phyloP scores from a whole-genome alignment of 2,797 vertebrate genomes.

The Limnodromus scolopaceus region DNA sequence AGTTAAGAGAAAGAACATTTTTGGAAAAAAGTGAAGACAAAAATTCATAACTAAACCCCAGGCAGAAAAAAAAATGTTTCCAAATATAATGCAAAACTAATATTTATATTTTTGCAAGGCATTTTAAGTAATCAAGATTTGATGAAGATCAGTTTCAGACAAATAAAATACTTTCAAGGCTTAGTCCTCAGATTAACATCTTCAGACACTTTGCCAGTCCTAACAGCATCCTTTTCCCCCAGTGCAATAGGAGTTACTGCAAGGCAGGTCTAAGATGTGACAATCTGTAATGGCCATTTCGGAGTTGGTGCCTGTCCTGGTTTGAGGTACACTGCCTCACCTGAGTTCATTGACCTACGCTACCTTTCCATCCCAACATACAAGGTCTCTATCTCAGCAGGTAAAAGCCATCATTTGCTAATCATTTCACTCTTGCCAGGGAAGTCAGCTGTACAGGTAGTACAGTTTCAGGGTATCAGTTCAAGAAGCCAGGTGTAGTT shows the following conservation, averaged over 20 bases:
- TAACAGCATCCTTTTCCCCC: not conserved
- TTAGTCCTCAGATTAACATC: not conserved
- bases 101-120: not conserved
- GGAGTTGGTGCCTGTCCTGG: not conserved
- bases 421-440: not conserved
- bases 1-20: not conserved
- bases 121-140: not conserved
- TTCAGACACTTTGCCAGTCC: not conserved
- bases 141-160: not conserved
- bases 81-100: not conserved
- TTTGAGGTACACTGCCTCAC: not conserved
- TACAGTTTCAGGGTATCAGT: not conserved
- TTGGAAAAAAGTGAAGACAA: rapidly evolving
- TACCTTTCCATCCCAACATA: not conserved
- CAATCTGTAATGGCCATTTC: not conserved
- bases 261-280: not conserved
- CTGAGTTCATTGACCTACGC: not conserved
- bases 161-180: not conserved
- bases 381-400: no score
- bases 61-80: not conserved
- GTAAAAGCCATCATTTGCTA: no score
- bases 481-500: not conserved
- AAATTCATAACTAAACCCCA: not conserved
- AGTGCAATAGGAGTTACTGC: not conserved
- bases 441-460: not conserved